Evolutionary conservation across 2,888 invertebrate species (phyloP), one percentile per base, ranked within the genome.

Genomic region (Myathropa florea): DNA sequence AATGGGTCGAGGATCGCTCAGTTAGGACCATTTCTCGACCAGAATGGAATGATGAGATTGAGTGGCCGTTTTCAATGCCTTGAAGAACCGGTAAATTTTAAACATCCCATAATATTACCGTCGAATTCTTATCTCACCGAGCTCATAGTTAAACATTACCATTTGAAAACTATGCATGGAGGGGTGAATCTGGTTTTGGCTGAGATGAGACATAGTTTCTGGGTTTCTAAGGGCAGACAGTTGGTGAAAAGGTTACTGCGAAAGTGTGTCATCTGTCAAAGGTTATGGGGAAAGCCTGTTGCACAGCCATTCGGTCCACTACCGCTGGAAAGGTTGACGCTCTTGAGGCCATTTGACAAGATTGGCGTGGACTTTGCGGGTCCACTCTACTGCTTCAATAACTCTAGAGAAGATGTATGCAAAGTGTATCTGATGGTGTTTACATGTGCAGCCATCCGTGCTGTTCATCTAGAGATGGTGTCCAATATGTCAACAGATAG

Each of bases 281-380:
- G 53, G 24, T 53, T 63, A 14, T 75, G 53, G 33, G 64, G 73
- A 18, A 75, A 64, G 14, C 57, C 55, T n/a, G 46, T 53, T 64
- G 3, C 73, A 4, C 63, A 63, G 26, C 73, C 73, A 23, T 64
- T 73, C 23, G 73, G 63, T 53, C 73, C 60, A 33, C 24, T 71
- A n/a, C 71, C 60, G 18, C 23, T 67, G 3, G 76, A 76, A 23
- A 39, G 46, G 53, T 3, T 76, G 60, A 39, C 46, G 14, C 12
- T 61, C 2, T 46, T 33, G 1, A 39, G 64, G n/a, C 76, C 76
- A n/a, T n/a, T n/a, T n/a, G n/a, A n/a, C n/a, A n/a, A n/a, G n/a
- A n/a, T n/a, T n/a, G n/a, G n/a, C n/a, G n/a, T n/a, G n/a, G n/a
- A n/a, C n/a, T n/a, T n/a, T n/a, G n/a, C n/a, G n/a, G n/a, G n/a